Evolutionary conservation across 1,140 invertebrate species (phyloP), one percentile per base, ranked within the genome.

Genomic region (Coenobita brevimanus): DNA sequence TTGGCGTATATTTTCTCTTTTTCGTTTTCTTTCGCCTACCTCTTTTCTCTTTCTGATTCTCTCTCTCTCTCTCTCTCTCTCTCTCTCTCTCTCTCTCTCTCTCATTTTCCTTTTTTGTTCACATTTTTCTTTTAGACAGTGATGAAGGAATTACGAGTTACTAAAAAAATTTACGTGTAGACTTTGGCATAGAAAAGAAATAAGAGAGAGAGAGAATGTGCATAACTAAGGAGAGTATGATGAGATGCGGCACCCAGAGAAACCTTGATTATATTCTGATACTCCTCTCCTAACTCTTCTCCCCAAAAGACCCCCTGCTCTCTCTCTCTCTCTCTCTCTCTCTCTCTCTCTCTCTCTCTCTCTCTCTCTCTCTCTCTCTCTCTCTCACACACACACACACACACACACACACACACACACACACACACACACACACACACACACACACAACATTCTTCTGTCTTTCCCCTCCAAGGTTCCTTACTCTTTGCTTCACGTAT

Each of bases 401-500:
- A n/a, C n/a, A n/a, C n/a, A n/a, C n/a, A n/a, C n/a, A n/a, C n/a
- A n/a, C n/a, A n/a, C n/a, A n/a, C n/a, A n/a, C 62, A 33, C 67
- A 4, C 79, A 38, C 38, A 60, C 69, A 33, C 27, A 73, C 21
- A 75, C 36, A 46, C 71, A 75, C 71, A 75, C 41, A 54, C 75
- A 79, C 24, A 50, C 75, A 79, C 75, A 2, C 38, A 8, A 27
- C n/a, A 79, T 46, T 4, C 46, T 24, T 2, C 27, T 50, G 17
- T 30, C 75, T 17, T 17, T 50, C 54, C 33, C 81, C 64, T 41
- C 67, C 78, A 33, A 81, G 67, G 38, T 60, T 60, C 67, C 76
- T 62, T 81, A 41, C 57, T 64, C 57, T 64, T 54, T 81, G 62
- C 67, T 81, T 60, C 62, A 81, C 67, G 78, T 57, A 81, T 81